Evolutionary conservation across 2,797 vertebrate species (phyloP), one percentile per base, ranked within the genome.

Genomic region (Rhincodon typus): DNA sequence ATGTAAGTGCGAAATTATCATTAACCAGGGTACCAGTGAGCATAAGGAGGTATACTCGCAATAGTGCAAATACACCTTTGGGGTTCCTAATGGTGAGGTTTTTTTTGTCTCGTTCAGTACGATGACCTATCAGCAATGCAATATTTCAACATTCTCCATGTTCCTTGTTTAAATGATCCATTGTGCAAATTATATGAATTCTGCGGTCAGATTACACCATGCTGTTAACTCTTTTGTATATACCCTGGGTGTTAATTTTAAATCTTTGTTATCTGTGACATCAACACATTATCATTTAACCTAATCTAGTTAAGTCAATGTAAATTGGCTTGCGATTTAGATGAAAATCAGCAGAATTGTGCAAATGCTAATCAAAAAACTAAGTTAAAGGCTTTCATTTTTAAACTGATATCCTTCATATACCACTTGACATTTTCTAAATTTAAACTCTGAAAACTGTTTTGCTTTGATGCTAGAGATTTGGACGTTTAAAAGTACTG

Each of bases 111-210:
- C n/a, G n/a, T n/a, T n/a, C n/a, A n/a, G n/a, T n/a, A n/a, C n/a
- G n/a, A n/a, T 23, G n/a, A 69, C 67, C 66, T 19, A 69, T 67
- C 34, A n/a, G 90, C 90, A 93, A n/a, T 21, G 38, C 19, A 74
- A 95, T 74, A 94, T 94, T 74, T 72, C 69, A 94, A 94, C 38
- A 91, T 91, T 46, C 8, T 87, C 34, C 19, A 69, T 93, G 90
- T 93, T 69, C n/a, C 90, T 93, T 38, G n/a, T 69, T 42, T n/a
- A 69, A 69, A 69, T 10, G 21, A 66, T 67, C 3, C 3, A 46
- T 93, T 93, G 62, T 69, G 90, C 90, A 69, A 93, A 42, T 93
- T 42, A 19, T 27, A 30, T 93, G 90, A 38, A 69, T 38, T 4
- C 23, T 93, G 38, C 6, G 66, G 66, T 69, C 90, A 93, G n/a